Base-by-base conservation (phyloP, 1,140 invertebrate genomes). In the Euglossa dilemma region DNA sequence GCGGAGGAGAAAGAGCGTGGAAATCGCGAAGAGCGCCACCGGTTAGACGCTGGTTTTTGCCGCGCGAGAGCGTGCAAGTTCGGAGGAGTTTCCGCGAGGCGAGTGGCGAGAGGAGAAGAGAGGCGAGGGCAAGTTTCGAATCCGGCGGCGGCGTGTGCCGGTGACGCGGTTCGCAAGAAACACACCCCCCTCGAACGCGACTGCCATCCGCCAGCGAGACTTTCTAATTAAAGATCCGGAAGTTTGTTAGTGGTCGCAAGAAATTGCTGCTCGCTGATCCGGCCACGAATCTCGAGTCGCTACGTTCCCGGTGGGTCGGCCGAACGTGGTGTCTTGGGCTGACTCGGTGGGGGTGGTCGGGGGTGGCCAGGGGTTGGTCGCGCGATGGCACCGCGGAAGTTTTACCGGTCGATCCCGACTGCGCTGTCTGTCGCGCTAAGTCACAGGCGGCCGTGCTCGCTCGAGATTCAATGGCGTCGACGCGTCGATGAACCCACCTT, bases 401-500 rank as follows among this genome's bases (percentile, higher is more conserved):
- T 71, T 54, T 54, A 54, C 63, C 36, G 36, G 36, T 64, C 36
- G 28, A 23, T 20, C 20, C 16, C 12, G 28, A 36, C 28, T 18
- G 9, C 36, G 61, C 18, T 16, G 45, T 16, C 43, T 45, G 23
- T 50, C 9, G 67, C 16, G 16, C 50, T 80, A 71, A n/a, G 47
- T 54, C 79, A 72, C 59, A 43, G 59, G 56, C 54, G 71, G 36
- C 36, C 70, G 70, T 47, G 50, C 67, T 74, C 69, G 64, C 25
- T 52, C 52, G 73, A 43, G 71, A 69, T 59, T 72, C 36, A 43
- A 20, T 43, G 63, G 36, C 36, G 63, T 43, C 20, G 87, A 54
- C 57, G 43, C 70, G 85, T 87, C 66, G 66, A 14, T 78, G n/a
- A 90, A 89, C 96, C 95, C 90, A 98, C 95, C 97, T 93, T 97